Base-by-base conservation (phyloP, 2,888 invertebrate species). In the Diadegma fenestrale region DNA sequence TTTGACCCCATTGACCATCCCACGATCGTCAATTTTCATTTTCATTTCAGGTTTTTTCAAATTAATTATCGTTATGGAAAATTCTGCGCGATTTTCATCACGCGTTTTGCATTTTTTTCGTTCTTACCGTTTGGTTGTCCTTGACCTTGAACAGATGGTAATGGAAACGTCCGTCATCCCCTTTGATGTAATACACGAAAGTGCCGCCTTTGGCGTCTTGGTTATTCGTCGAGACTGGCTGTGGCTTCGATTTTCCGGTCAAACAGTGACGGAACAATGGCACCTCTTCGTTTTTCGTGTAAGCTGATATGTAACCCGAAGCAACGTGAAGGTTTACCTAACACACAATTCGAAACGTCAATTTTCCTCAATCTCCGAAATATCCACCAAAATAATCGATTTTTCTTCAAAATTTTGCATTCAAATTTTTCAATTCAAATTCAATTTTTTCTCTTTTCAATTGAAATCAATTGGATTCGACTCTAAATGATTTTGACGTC, bases 241-340 rank as follows among this genome's bases (percentile, higher is more conserved):
- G 90, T 45, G 92, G 91, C 80, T 92, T 90, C 83, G 89, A 92
- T 73, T 89, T 90, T 33, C 89, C 90, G 76, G 87, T 90, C 78
- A 94, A 88, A 7, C 91, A 88, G 82, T 94, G 94, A 68, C 91
- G 91, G 85, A 93, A 92, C 68, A 94, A 81, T 14, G 92, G 92
- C 68, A 91, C 89, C 80, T 91, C 91, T 84, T 90, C 91, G 81
- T 90, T 90, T 61, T 89, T 88, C 80, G 89, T 90, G 82, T 92
- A 92, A 12, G 92, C 92, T 69, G 91, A 91, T 84, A 94, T 90
- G 80, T 88, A 89, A 61, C 97, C 96, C 88, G 96, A 96, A 93
- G 97, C 96, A 17, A 97, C 95, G 0, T 96, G 96, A 83, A 97
- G 94, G 88, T 97, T 97, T 54, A 97, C 94, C 97, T 97, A 95